Conservation (phyloP, 1,140 invertebrate species). For the Araneus ventricosus region DNA sequence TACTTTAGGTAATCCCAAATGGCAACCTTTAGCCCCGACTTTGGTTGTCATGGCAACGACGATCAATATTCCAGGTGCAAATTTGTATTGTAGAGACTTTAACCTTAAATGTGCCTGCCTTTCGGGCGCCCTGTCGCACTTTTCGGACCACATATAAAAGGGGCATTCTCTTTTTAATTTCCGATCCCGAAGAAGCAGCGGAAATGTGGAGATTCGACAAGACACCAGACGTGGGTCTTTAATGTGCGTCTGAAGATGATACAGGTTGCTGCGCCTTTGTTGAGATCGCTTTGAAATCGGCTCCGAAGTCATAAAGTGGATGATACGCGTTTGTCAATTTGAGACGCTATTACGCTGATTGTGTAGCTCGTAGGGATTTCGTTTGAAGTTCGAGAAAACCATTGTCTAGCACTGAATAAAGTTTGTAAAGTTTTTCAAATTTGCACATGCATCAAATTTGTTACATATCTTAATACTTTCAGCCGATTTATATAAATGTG, state of each 20-base stretch:
- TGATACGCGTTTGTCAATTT: too few species aligned
- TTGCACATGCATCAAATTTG: too few species aligned
- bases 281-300: background rate
- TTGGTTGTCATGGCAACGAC: constrained; percentile 63
- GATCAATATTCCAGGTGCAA: constrained; percentile 75
- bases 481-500: too few species aligned
- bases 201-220: background rate
- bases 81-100: constrained; percentile 74
- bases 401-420: too few species aligned
- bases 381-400: too few species aligned
- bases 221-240: background rate
- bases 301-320: background rate
- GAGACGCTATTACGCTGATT: too few species aligned
- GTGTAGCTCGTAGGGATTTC: too few species aligned
- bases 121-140: background rate
- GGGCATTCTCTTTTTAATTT: constrained; percentile 31
- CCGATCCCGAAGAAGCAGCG: background rate
- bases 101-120: constrained; percentile 40
- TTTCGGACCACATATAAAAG: background rate
- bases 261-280: background rate
- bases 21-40: constrained; percentile 75
- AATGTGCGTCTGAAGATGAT: background rate
- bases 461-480: too few species aligned
- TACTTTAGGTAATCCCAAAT: constrained; percentile 74
- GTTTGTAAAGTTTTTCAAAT: too few species aligned